Evolutionary conservation across 2,113 vertebrate genomes (phyloP).

Genomic region (Scytalopus superciliaris): DNA sequence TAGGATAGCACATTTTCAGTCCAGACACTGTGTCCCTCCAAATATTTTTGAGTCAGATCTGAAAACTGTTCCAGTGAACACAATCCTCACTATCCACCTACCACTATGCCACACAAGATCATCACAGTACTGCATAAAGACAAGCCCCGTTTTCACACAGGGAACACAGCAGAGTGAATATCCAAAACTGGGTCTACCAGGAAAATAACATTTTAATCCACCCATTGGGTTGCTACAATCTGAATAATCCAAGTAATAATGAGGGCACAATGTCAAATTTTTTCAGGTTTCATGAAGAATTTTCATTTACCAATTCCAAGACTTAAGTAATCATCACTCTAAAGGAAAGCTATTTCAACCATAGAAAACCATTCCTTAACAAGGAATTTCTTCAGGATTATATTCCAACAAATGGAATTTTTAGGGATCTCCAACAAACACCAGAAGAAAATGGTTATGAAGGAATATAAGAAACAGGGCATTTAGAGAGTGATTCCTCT

Average conservation of each 20-base stretch:
- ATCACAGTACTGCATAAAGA: background rate
- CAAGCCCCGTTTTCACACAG: background rate
- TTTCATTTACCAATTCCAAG: background rate
- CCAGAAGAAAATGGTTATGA: background rate
- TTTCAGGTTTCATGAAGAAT: background rate
- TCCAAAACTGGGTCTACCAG: background rate
- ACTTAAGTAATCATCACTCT: background rate
- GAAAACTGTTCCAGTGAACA: background rate
- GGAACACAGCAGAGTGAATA: background rate
- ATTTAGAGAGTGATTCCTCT: background rate
- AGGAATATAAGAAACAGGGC: background rate
- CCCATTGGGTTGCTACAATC: background rate
- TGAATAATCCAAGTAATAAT: background rate
- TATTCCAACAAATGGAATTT: background rate
- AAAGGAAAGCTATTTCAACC: background rate
- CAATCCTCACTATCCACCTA: background rate
- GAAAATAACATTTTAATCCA: background rate
- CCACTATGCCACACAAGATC: background rate
- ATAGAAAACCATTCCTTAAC: background rate
- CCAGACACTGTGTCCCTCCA: background rate
- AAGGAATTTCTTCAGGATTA: background rate
- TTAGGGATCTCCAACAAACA: background rate
- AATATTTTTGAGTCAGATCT: background rate
- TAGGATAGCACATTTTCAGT: background rate
- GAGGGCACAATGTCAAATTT: background rate